Percentiles rank a stretch among this genome's conserved stretches.
Conservation (phyloP, 2,888 invertebrate species). For the Phortica magna region DNA sequence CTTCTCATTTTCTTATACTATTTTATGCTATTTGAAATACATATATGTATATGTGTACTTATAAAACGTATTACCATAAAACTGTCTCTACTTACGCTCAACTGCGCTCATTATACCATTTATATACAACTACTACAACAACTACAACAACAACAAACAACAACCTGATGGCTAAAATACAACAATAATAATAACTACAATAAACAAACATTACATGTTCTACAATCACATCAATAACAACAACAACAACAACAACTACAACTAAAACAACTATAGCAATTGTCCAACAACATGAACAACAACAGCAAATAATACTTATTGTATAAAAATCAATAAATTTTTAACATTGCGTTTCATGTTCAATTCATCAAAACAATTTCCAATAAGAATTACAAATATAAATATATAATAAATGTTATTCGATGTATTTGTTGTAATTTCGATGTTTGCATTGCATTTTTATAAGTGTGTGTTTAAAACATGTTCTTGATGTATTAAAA, state of each 20-base stretch:
- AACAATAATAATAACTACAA: slow-evolving; percentile 38
- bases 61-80: neutral
- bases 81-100: neutral
- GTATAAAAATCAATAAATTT: neutral
- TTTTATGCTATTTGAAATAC: slow-evolving; percentile 11
- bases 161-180: neutral
- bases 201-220: slow-evolving; percentile 30
- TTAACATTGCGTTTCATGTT: slow-evolving; percentile 22
- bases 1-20: slow-evolving; percentile 38
- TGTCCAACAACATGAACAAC: slow-evolving; percentile 36
- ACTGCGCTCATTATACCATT: slow-evolving; percentile 33
- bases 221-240: slow-evolving; percentile 40
- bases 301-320: slow-evolving; percentile 30
- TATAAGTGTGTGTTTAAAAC: slow-evolving; percentile 9
- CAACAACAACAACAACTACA: slow-evolving; percentile 39
- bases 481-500: neutral
- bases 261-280: slow-evolving; percentile 39
- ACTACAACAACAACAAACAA: slow-evolving; percentile 32
- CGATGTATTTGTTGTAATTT: slow-evolving; percentile 24
- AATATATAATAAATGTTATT: neutral
- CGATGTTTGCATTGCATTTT: slow-evolving; percentile 8
- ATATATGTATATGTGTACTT: neutral
- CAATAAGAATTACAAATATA: slow-evolving; percentile 35
- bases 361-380: slow-evolving; percentile 39
- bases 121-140: slow-evolving; percentile 34